Base-by-base conservation (phyloP, 2,888 invertebrate species). In the Megaustenia siamemsis region DNA sequence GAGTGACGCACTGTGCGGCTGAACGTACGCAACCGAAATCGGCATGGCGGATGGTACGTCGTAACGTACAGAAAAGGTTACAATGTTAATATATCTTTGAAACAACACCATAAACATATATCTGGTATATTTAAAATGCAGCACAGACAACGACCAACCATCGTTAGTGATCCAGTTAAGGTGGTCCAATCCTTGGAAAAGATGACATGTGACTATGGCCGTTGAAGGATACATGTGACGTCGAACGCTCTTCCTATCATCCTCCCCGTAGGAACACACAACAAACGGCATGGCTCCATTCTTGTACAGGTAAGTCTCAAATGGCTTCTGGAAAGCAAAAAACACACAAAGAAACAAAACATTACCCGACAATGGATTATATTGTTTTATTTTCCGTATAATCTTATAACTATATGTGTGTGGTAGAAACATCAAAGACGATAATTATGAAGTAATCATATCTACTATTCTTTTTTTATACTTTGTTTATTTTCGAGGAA, bases 231-330 rank as follows among this genome's bases (percentile, higher is more conserved):
- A 87, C 49, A 45, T 71, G 38, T 85, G 84, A 15, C 85, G 81
- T 12, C 85, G 60, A 35, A 87, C 40, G 21, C 79, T 76, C 60
- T 81, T 69, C 53, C 85, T 81, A 78, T 85, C 81, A 24, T 82
- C 28, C n/a, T 40, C 28, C 4, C 66, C 69, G 35, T 78, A 53
- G 5, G 83, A 87, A 78, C 83, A 86, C 45, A 81, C 73, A 2
- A 71, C 85, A 43, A 79, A 87, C 1, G 87, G 85, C 69, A 87
- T 75, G 60, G 82, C 87, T 15, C 84, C 84, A 40, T 84, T 84
- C 28, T 84, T 79, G 80, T 71, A 79, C 35, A 84, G 84, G 53
- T 80, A 84, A 10, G 43, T 79, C 66, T 84, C 84, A 49, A 84
- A 84, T 6, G 79, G 80, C 66, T 77, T 77, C 84, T 84, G n/a